phyloP scores from a whole-genome alignment of 2,888 invertebrate genomes.

The Polylopha cassiicola region DNA sequence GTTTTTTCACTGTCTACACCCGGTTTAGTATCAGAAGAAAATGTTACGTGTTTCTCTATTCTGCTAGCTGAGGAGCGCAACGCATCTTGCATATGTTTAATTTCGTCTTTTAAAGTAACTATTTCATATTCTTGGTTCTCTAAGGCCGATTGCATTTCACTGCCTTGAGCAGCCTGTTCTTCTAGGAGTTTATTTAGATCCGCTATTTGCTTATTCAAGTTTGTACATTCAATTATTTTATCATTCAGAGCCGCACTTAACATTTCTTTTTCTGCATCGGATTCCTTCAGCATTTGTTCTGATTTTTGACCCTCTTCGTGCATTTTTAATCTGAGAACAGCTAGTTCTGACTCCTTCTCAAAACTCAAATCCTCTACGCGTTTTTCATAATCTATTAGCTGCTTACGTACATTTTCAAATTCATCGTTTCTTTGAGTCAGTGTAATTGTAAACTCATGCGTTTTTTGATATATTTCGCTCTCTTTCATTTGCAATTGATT shows the following conservation, averaged over 20 bases:
- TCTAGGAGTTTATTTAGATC: conserved; percentile 74
- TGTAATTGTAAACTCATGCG: conserved; percentile 52
- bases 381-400: conserved; percentile 60
- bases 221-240: conserved; percentile 69
- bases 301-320: conserved; percentile 61
- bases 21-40: conserved; percentile 64
- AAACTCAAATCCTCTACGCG: conserved; percentile 67
- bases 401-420: conserved; percentile 60
- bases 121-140: conserved; percentile 85
- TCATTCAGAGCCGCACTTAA: conserved; percentile 53
- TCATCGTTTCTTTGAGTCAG: conserved; percentile 60
- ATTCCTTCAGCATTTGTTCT: conserved; percentile 42
- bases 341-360: conserved; percentile 75
- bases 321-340: conserved; percentile 71
- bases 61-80: conserved; percentile 50
- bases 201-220: conserved; percentile 65
- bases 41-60: conserved; percentile 68
- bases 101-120: conserved; percentile 82
- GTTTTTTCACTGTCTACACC: conserved; percentile 35
- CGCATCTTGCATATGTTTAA: conserved; percentile 55
- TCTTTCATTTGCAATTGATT: conserved; percentile 55
- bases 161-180: conserved; percentile 74
- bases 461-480: conserved; percentile 60
- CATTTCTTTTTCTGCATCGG: conserved; percentile 45
- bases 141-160: conserved; percentile 78